Percentiles rank a stretch among this genome's conserved stretches.
These are phyloP conservation scores for Butorides virescens DNA, from an alignment of 2,113 vertebrate genomes.

Conservation along the genomic window DNA sequence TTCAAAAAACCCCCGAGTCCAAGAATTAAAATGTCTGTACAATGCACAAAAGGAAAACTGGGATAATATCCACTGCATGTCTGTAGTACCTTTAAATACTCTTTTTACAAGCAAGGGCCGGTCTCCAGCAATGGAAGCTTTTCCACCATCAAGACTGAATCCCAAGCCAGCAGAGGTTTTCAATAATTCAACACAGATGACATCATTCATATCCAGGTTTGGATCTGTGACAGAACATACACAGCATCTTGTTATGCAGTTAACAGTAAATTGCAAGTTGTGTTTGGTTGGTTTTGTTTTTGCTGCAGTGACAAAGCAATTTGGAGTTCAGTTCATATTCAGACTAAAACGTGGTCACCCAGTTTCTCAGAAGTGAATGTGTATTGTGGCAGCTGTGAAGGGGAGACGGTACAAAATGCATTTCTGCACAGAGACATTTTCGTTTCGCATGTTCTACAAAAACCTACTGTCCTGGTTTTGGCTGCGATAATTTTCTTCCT, in stretches of 20 bases:
- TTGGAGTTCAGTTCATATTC: background rate
- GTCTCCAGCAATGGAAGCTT: slow-evolving; percentile 81
- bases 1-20: background rate
- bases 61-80: background rate
- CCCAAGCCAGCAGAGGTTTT: slow-evolving; percentile 91
- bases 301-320: background rate
- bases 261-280: background rate
- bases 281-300: background rate
- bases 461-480: background rate
- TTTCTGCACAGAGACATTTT: background rate
- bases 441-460: background rate
- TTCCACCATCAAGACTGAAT: slow-evolving; percentile 90
- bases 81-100: slow-evolving; percentile 86
- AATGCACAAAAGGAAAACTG: background rate
- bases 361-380: too few species aligned
- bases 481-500: too few species aligned
- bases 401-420: background rate
- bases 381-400: background rate
- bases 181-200: slow-evolving; percentile 82
- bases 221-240: slow-evolving; percentile 56
- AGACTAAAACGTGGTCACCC: background rate
- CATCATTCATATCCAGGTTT: slow-evolving; percentile 69
- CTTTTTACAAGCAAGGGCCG: slow-evolving; percentile 86
- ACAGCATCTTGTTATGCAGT: background rate
- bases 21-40: background rate